Base-by-base conservation (phyloP, 1,140 invertebrate genomes). In the Zaprionus ornatus region DNA sequence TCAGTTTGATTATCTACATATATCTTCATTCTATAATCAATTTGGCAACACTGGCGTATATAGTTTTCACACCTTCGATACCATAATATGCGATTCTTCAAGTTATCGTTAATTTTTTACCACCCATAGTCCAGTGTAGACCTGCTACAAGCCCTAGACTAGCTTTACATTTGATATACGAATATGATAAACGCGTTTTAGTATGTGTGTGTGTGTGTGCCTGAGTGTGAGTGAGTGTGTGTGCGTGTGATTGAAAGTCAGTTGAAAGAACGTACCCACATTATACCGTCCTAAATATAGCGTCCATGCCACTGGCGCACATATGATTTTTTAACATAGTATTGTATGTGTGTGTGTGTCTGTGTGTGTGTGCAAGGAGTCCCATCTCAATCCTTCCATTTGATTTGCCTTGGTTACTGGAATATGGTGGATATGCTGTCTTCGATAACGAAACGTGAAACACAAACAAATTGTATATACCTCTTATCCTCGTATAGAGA, bases 281-380 rank as follows among this genome's bases (percentile, higher is more conserved):
- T 81, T 81, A 81, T 79, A 90, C 85, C 85, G 85, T 88, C 85
- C 85, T 90, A 65, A 40, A 74, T 64, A 82, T 88, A 88, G 79
- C 84, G 84, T 88, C 84, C 84, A 84, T 78, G 80, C 78, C 70
- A 40, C 65, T 50, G 61, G 70, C 56, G 82, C 82, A 80, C 70
- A 63, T 71, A 83, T 80, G 23, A 83, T 80, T 67, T 67, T 69
- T 52, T 69, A 27, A 57, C 37, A 55, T 48, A 71, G 52, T 70
- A 37, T 64, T 23, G 50, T 45, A 7, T 60, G 19, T 42, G 35
- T 21, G 29, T 63, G 60, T 10, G 25, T 40, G 56, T 17, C 27
- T 54, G 48, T 25, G 12, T 52, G 29, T 23, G 27, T 21, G 27
- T 12, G 13, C 6, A 6, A 6, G n/a, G 32, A 63, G 52, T 57